These are phyloP conservation scores for Sceloporus undulatus DNA, from an alignment of 2,113 vertebrate species.

Conservation along the genomic window DNA sequence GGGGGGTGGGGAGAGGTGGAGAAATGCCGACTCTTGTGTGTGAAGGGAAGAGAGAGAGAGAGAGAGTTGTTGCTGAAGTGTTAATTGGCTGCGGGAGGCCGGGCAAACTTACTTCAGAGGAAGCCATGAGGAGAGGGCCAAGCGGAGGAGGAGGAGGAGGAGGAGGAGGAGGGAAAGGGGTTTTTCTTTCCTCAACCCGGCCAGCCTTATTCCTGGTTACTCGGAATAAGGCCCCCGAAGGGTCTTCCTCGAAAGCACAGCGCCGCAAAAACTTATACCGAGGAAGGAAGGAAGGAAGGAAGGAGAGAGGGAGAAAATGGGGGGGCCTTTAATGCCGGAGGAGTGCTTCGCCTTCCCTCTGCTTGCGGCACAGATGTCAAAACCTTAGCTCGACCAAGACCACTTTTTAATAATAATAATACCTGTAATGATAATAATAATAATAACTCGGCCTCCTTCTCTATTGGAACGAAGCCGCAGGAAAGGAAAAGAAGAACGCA, in stretches of 20 bases:
- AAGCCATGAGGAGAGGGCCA: no score
- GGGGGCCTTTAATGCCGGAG: not conserved
- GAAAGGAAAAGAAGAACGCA: slow-evolving; percentile 40
- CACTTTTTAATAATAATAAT: no score
- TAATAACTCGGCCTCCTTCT: slow-evolving; percentile 59
- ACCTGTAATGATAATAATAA: no score
- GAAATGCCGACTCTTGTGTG: not conserved
- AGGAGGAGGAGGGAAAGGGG: no score
- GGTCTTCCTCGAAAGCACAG: no score
- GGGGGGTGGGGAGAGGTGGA: not conserved
- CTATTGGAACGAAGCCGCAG: slow-evolving; percentile 69
- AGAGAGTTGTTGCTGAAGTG: not conserved
- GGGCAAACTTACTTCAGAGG: no score
- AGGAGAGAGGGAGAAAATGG: not conserved
- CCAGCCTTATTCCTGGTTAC: no score
- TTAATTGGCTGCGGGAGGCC: no score
- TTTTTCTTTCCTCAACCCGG: no score
- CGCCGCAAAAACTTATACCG: not conserved
- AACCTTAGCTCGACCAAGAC: not conserved
- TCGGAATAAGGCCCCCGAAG: not conserved
- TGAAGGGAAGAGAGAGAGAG: not conserved
- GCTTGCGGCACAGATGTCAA: not conserved
- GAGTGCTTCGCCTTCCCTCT: not conserved
- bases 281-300: not conserved
- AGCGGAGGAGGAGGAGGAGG: no score